Evolutionary conservation across 2,888 invertebrate genomes (phyloP).

Genomic region (Drosophila infuscata): DNA sequence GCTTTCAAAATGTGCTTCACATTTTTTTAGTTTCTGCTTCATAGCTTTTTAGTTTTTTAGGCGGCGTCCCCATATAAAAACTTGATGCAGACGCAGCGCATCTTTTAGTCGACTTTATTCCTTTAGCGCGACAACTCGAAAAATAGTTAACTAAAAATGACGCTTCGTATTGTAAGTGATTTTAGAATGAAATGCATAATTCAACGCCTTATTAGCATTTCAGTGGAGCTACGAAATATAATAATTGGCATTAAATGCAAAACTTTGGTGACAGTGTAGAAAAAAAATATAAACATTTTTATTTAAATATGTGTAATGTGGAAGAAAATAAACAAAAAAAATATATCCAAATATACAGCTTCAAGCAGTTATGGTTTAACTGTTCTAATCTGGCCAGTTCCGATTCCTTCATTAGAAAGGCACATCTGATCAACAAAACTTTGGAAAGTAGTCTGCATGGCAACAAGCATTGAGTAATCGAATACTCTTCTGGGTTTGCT

Average conservation of each 20-base stretch:
- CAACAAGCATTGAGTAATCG: no score
- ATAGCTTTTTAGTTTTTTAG: constrained; percentile 26
- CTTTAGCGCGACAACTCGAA: constrained; percentile 35
- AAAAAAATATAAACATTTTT: neutral
- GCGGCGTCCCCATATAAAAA: constrained; percentile 59
- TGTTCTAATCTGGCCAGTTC: neutral
- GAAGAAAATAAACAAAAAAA: neutral
- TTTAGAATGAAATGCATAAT: constrained; percentile 5
- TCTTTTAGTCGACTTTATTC: constrained; percentile 70
- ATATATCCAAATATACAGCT: neutral
- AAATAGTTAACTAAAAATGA: constrained; percentile 32
- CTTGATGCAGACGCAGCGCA: constrained; percentile 61
- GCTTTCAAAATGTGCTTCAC: constrained; percentile 52
- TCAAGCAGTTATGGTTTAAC: neutral
- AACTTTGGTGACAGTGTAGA: neutral
- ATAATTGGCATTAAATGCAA: neutral
- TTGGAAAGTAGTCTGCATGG: neutral
- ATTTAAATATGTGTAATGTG: neutral
- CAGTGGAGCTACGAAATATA: neutral
- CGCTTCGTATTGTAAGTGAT: constrained; percentile 54
- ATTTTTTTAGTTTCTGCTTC: constrained; percentile 14
- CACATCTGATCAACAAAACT: neutral
- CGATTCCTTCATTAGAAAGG: neutral
- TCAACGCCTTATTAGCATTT: neutral
- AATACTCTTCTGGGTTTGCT: neutral